Conservation (phyloP, 2,113 vertebrate species). For the Bos indicus region DNA sequence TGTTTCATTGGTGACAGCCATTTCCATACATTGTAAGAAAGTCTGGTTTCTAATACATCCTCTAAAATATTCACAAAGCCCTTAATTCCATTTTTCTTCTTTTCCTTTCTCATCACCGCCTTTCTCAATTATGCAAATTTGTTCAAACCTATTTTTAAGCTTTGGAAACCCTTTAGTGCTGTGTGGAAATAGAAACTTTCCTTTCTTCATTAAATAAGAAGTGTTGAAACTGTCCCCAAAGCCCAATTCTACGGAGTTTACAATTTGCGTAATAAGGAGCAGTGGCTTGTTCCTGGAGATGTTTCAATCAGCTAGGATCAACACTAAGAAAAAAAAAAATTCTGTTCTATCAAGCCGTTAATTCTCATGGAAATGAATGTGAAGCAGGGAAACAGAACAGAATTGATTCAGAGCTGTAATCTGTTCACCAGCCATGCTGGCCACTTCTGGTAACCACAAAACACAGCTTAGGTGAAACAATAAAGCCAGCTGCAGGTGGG, state of each 20-base stretch:
- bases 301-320: conserved; percentile 49
- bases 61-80: neutral
- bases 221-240: neutral
- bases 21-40: neutral
- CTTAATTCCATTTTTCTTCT: neutral
- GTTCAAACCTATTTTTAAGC: neutral
- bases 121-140: neutral
- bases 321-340: neutral
- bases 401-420: neutral
- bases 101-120: neutral
- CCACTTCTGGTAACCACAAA: neutral
- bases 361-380: conserved; percentile 37
- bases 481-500: no score
- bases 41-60: neutral
- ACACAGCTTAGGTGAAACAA: neutral
- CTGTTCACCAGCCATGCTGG: neutral
- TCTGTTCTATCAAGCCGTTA: neutral
- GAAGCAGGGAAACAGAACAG: neutral
- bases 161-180: neutral
- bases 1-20: neutral
- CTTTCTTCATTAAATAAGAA: conserved; percentile 21
- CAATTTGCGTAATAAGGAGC: conserved; percentile 41
- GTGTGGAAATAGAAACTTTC: neutral
- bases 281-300: conserved; percentile 39
- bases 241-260: neutral